Evolutionary conservation across 2,113 vertebrate genomes (phyloP).

Genomic region (Platichthys flesus): DNA sequence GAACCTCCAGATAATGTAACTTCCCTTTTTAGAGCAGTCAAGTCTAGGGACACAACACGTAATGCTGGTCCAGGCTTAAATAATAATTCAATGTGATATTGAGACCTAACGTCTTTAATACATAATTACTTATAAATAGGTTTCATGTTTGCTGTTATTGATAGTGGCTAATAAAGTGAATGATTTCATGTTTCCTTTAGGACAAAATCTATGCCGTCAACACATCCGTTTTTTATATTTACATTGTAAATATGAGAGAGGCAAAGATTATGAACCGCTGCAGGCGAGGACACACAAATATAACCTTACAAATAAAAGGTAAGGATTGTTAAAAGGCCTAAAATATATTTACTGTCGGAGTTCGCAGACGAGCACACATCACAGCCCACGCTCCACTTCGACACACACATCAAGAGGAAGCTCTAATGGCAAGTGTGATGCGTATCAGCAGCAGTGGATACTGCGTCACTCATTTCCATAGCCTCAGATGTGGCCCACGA

Average conservation of each 20-base stretch:
- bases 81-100: too few relatives aligned
- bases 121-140: neutral
- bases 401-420: conserved; percentile 39
- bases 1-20: too few relatives aligned
- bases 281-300: too few relatives aligned
- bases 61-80: too few relatives aligned
- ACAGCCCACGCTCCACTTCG: neutral
- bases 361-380: neutral
- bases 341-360: neutral
- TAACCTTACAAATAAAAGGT: neutral
- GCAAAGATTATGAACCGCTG: neutral
- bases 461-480: conserved; percentile 66
- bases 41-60: too few relatives aligned
- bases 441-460: conserved; percentile 53
- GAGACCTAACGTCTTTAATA: neutral
- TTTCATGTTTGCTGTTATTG: neutral
- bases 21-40: too few relatives aligned
- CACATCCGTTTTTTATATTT: too few relatives aligned
- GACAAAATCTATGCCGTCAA: too few relatives aligned
- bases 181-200: neutral
- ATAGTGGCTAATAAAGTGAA: neutral
- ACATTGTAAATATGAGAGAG: neutral
- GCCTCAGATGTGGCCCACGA: conserved; percentile 59
- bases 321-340: neutral
- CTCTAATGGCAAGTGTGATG: conserved; percentile 42